Evolutionary conservation across 1,140 invertebrate genomes (phyloP), one percentile per base, ranked within the genome.

Genomic region (Eriocheir sinensis): DNA sequence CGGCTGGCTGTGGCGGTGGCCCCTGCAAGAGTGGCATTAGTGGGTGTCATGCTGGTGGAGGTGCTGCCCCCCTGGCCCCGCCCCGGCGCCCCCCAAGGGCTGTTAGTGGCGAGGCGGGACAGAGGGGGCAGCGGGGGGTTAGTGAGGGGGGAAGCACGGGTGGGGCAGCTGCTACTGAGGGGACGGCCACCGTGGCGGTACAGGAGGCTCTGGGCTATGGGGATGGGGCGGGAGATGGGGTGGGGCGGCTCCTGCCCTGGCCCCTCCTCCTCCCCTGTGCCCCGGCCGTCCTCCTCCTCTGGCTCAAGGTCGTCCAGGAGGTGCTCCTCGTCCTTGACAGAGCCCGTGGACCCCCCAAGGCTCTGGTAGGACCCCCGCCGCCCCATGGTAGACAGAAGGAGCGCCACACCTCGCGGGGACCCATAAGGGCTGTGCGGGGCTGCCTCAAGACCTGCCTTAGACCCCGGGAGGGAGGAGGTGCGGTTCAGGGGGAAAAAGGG

Each of bases 11-110:
- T 86, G 44, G 89, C 38, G 79, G 94, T 94, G 89, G 94, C 32
- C 89, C 94, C 94, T 94, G 94, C 94, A 94, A 94, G 83, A 94
- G 85, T 48, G 93, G 90, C 90, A 94, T 91, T 72, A 94, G 94
- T 48, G 40, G 90, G 44, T 32, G 94, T 94, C 94, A 94, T 94
- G 94, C 94, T 92, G 86, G 60, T n/a, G n/a, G 21, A 40, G 53
- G 40, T 41, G 38, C 86, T 86, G 40, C 34, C 90, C n/a, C 89
- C 80, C 81, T 60, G 48, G 40, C 80, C 60, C 12, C 41, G 44
- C 53, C 41, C 36, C 0, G 90, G 79, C 48, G 40, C 1, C 21
- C 32, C 40, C 90, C 60, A 27, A 15, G 40, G 44, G 80, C 91
- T 81, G 91, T 94, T 93, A 95, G 95, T 92, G 72, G 86, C 80